Conservation (phyloP, 2,888 invertebrate genomes). For the Drosophila anomalata region DNA sequence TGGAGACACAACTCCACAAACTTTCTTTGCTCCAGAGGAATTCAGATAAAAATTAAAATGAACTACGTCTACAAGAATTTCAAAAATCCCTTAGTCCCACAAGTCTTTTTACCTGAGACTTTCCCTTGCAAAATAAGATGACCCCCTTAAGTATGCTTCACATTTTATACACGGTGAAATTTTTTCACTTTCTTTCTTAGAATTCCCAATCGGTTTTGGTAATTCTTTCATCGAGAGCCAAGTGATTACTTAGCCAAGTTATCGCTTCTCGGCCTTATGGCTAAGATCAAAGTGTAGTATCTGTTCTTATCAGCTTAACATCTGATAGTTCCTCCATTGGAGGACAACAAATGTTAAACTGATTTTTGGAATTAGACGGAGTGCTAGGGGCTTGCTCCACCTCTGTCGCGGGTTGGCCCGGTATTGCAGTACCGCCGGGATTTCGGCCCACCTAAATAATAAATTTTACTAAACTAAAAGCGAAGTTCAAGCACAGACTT, state of each 20-base stretch:
- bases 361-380: constrained; percentile 43
- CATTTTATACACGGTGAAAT: too few relatives aligned
- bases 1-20: too few relatives aligned
- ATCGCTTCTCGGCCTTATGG: constrained; percentile 46
- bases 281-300: constrained; percentile 45
- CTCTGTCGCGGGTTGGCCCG: constrained; percentile 43
- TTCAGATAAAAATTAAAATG: too few relatives aligned
- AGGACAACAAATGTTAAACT: constrained; percentile 45
- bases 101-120: not conserved
- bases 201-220: constrained; percentile 20
- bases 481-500: not conserved
- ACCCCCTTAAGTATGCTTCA: constrained; percentile 15
- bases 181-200: not conserved
- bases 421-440: constrained; percentile 45
- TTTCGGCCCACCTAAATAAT: constrained; percentile 42
- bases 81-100: too few relatives aligned
- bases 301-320: constrained; percentile 46
- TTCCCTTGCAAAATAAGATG: not conserved
- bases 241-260: not conserved
- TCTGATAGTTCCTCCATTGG: constrained; percentile 43
- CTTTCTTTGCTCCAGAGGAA: too few relatives aligned
- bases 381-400: constrained; percentile 44
- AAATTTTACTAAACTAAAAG: constrained; percentile 8
- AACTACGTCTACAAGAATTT: too few relatives aligned
- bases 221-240: not conserved